Percentiles rank a stretch among this genome's conserved stretches.
These are phyloP conservation scores for Papilio demoleus DNA, from an alignment of 2,888 invertebrate species.

Conservation along the genomic window DNA sequence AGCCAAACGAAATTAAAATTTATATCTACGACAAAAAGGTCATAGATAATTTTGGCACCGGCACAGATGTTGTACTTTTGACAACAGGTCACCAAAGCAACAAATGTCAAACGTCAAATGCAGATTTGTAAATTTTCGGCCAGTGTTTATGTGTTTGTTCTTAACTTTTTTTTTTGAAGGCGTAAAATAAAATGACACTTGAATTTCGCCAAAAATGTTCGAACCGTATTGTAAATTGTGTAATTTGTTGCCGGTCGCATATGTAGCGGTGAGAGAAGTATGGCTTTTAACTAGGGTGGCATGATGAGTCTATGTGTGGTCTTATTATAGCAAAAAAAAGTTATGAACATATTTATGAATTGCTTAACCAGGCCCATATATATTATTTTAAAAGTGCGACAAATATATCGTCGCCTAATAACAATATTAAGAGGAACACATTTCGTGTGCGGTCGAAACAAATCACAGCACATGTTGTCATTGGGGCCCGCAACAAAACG, in stretches of 20 bases:
- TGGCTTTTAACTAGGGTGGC: conserved; percentile 43
- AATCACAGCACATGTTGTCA: conserved; percentile 73
- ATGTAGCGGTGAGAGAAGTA: conserved; percentile 41
- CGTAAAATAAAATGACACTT: conserved; percentile 26
- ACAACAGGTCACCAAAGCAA: conserved; percentile 37
- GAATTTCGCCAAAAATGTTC: conserved; percentile 27
- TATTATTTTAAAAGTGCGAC: conserved; percentile 68
- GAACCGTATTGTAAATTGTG: conserved; percentile 39
- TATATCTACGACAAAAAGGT: neutral
- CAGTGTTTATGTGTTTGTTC: conserved; percentile 27
- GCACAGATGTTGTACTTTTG: conserved; percentile 3
- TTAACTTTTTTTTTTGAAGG: conserved; percentile 26
- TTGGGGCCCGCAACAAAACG: conserved; percentile 72
- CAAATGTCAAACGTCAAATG: conserved; percentile 40
- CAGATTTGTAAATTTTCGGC: conserved; percentile 38
- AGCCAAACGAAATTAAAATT: conserved; percentile 10
- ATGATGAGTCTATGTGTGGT: conserved; percentile 46
- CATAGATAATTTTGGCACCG: neutral
- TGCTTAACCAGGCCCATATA: too few species aligned
- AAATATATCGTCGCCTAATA: conserved; percentile 75
- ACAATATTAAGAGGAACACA: conserved; percentile 61
- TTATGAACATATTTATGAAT: neutral
- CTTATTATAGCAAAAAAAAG: conserved; percentile 24
- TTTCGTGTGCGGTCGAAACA: conserved; percentile 72
- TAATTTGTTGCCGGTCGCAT: conserved; percentile 32